Conservation (phyloP, 1,140 invertebrate genomes). For the Drosophila mauritiana region DNA sequence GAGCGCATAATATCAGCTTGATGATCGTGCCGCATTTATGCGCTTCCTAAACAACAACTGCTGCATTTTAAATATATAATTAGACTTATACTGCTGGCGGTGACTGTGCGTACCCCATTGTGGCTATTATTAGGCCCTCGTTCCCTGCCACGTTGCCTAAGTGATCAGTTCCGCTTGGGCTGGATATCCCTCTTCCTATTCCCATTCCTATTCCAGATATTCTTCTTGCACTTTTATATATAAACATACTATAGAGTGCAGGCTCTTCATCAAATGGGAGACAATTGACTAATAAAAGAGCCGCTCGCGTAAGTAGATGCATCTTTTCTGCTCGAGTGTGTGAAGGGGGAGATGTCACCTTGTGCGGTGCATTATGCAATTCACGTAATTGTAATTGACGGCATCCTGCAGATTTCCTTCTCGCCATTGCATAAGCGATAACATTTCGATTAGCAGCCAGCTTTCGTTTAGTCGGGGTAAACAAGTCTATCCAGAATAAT, state of each 20-base stretch:
- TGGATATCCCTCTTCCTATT: conserved; percentile 30
- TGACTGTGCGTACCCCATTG: conserved; percentile 58
- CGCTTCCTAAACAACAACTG: conserved; percentile 26
- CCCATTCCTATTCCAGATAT: conserved; percentile 31
- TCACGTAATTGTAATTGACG: conserved; percentile 67
- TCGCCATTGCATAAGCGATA: conserved; percentile 27
- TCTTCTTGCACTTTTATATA: conserved; percentile 21
- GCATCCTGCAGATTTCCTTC: conserved; percentile 58
- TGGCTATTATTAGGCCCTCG: conserved; percentile 66
- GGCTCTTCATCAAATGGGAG: conserved; percentile 50
- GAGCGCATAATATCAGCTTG: conserved; percentile 29
- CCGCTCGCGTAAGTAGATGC: conserved; percentile 1
- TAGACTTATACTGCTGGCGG: conserved; percentile 39
- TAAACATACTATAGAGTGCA: conserved; percentile 40
- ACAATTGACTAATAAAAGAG: conserved; percentile 68
- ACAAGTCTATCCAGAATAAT: conserved; percentile 26
- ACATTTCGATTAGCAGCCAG: conserved; percentile 21
- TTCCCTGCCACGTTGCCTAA: conserved; percentile 40
- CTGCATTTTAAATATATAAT: conserved; percentile 64
- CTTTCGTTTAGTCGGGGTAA: conserved; percentile 6
- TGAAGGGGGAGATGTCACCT: conserved; percentile 58
- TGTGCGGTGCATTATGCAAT: conserved; percentile 47
- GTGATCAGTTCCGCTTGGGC: conserved; percentile 76
- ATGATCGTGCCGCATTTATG: conserved; percentile 63
- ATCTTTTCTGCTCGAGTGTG: conserved; percentile 20